Conservation (phyloP, 2,113 vertebrate species). For the Ictalurus furcatus region DNA sequence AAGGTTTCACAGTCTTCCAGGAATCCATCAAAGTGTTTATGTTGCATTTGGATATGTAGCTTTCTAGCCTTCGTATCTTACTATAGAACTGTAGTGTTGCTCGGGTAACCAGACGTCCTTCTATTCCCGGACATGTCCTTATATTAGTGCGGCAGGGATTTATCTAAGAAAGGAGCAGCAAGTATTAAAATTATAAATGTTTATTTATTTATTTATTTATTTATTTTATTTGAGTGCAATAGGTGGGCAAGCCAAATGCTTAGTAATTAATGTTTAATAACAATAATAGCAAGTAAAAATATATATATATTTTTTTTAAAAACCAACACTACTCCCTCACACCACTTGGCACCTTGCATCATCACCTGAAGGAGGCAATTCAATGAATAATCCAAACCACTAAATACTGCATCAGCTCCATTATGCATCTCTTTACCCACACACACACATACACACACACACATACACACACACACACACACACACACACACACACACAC, state of each 20-base stretch:
- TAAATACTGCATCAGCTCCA: slow-evolving; percentile 72
- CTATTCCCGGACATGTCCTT: background rate
- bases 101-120: background rate
- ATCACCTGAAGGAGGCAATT: slow-evolving; percentile 65
- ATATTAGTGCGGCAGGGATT: background rate
- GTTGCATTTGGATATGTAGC: background rate
- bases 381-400: slow-evolving; percentile 68
- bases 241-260: background rate
- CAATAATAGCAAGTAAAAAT: background rate
- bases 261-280: background rate
- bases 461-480: background rate
- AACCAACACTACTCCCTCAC: background rate
- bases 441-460: slow-evolving; percentile 56
- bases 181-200: background rate
- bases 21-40: slow-evolving; percentile 42
- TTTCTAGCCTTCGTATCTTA: background rate
- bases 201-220: background rate
- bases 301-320: no score
- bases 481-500: slow-evolving; percentile 4
- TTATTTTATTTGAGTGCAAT: background rate
- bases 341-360: slow-evolving; percentile 47
- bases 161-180: background rate
- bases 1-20: slow-evolving; percentile 6
- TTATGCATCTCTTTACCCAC: background rate
- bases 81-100: background rate